phyloP scores from a whole-genome alignment of 2,113 vertebrate genomes.

The Nothocercus julius region DNA sequence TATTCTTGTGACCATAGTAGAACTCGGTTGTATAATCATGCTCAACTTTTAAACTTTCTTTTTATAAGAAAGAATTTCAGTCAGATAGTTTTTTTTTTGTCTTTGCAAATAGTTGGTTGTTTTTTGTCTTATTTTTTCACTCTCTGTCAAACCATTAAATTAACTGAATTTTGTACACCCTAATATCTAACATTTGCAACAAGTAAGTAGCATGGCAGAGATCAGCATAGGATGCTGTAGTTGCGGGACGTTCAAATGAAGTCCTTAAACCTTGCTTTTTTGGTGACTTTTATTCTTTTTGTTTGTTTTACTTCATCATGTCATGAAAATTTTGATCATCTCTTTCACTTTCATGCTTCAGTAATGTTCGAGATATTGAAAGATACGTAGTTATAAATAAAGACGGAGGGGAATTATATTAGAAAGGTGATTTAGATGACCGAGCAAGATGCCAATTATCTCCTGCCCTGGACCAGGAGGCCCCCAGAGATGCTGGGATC shows the following conservation, averaged over 20 bases:
- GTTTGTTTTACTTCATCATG: not conserved
- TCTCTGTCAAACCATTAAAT: not conserved
- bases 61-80: not conserved
- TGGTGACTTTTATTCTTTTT: not conserved
- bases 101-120: not conserved
- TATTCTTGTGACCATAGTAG: not conserved
- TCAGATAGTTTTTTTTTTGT: not conserved
- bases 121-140: not conserved
- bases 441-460: not conserved
- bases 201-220: not conserved
- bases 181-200: not conserved
- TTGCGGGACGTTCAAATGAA: not conserved
- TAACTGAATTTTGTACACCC: not conserved
- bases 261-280: not conserved
- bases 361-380: not conserved
- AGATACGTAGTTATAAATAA: slow-evolving; percentile 52
- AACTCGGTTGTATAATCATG: not conserved
- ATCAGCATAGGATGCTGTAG: not conserved
- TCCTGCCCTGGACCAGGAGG: slow-evolving; percentile 53
- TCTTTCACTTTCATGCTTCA: not conserved
- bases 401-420: not conserved
- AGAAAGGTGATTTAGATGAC: not conserved
- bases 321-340: not conserved
- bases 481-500: not conserved
- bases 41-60: not conserved